These are phyloP conservation scores for Julus scanicus DNA, from an alignment of 2,888 invertebrate genomes.

Conservation along the genomic window DNA sequence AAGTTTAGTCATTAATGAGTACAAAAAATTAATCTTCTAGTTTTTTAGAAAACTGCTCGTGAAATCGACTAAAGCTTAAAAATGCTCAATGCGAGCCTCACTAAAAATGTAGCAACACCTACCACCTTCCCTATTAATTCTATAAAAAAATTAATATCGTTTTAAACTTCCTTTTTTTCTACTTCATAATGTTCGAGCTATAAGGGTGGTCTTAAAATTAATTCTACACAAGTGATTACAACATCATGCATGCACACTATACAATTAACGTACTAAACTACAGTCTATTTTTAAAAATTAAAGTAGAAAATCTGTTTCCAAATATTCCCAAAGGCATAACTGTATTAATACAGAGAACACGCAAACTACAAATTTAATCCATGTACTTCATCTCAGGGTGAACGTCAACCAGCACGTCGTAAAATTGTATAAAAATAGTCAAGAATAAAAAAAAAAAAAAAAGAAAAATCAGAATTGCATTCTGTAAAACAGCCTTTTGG, in stretches of 20 bases:
- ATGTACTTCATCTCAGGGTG: not conserved
- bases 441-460: not conserved
- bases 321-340: conserved; percentile 7
- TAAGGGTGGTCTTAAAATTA: conserved; percentile 13
- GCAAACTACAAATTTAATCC: conserved; percentile 29
- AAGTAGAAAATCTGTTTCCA: not conserved
- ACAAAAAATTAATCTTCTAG: too few relatives aligned
- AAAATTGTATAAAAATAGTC: not conserved
- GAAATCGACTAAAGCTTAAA: not conserved
- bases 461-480: not conserved
- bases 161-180: not conserved
- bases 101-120: not conserved
- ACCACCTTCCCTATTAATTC: not conserved
- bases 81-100: not conserved
- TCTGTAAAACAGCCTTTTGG: not conserved
- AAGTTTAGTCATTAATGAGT: too few relatives aligned
- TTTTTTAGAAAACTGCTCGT: too few relatives aligned
- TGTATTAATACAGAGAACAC: not conserved
- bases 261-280: not conserved
- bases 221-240: not conserved
- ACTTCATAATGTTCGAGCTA: not conserved
- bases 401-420: not conserved
- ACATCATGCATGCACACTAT: not conserved
- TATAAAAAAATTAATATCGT: not conserved
- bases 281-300: not conserved